phyloP scores from a whole-genome alignment of 2,113 vertebrate genomes.

The Macaca fascicularis region DNA sequence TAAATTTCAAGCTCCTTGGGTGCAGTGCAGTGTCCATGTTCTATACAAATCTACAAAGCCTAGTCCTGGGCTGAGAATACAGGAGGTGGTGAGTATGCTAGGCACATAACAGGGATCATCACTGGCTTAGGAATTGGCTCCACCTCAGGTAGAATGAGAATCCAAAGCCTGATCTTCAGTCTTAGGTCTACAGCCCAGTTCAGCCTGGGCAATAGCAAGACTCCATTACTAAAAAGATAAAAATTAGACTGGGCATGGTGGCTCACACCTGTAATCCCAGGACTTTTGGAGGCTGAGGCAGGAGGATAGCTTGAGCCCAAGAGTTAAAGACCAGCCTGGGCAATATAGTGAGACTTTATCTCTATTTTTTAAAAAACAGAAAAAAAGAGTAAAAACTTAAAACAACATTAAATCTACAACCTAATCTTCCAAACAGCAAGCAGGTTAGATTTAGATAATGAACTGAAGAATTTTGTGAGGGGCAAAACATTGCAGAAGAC shows the following conservation, averaged over 20 bases:
- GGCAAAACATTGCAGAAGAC: accelerated
- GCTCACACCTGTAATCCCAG: no score
- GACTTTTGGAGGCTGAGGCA: no score
- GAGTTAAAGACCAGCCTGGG: no score
- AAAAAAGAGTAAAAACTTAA: not conserved
- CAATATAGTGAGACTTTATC: no score
- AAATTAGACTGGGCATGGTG: no score
- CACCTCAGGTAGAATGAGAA: not conserved
- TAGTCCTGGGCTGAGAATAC: not conserved
- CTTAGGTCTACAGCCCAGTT: not conserved
- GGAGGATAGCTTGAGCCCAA: no score
- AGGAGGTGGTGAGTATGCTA: not conserved
- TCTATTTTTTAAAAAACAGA: no score
- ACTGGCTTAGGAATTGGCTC: not conserved
- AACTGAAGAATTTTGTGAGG: not conserved
- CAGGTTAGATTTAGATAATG: not conserved
- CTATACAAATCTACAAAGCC: no score
- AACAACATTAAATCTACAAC: not conserved
- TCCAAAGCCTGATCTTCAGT: not conserved
- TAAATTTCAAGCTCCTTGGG: not conserved
- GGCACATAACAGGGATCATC: no score
- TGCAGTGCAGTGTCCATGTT: not conserved
- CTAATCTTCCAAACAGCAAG: not conserved
- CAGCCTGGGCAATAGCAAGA: not conserved
- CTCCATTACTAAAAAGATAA: not conserved